phyloP scores from a whole-genome alignment of 2,113 vertebrate genomes.

The Genyomyrus donnyi region DNA sequence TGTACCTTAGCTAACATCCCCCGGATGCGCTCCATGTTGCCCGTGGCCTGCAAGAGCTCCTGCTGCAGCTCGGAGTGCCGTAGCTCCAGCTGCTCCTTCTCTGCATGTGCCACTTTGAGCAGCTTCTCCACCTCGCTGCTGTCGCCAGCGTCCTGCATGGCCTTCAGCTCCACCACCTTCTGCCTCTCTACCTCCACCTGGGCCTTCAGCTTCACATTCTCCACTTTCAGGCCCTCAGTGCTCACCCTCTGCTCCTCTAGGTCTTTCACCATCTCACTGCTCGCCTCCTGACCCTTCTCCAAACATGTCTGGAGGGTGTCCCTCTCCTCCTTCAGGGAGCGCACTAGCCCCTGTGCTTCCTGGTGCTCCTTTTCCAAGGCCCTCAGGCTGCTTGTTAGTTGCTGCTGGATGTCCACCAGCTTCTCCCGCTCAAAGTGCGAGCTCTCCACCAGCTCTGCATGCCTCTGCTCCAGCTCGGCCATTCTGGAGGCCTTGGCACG shows the following conservation, averaged over 20 bases:
- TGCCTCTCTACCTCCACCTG: constrained; percentile 78
- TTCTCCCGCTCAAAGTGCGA: constrained; percentile 87
- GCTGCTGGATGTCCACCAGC: constrained; percentile 88
- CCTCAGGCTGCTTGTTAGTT: constrained; percentile 80
- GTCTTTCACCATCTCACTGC: constrained; percentile 41
- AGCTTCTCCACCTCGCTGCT: constrained; percentile 68
- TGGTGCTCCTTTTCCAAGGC: constrained; percentile 83
- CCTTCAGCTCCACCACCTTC: constrained; percentile 64
- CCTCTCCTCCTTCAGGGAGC: constrained; percentile 69
- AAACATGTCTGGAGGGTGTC: constrained; percentile 63
- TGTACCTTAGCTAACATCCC: constrained; percentile 72
- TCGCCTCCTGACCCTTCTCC: constrained; percentile 60
- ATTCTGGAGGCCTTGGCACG: constrained; percentile 59
- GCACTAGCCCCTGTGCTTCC: constrained; percentile 63
- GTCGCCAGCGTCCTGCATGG: constrained; percentile 59
- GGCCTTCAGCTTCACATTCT: constrained; percentile 72
- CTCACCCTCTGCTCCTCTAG: constrained; percentile 64
- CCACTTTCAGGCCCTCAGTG: constrained; percentile 66
- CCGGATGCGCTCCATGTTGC: constrained; percentile 66
- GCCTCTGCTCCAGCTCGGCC: constrained; percentile 78
- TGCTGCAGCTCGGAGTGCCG: constrained; percentile 72
- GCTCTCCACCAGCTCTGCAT: constrained; percentile 76
- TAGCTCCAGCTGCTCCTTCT: constrained; percentile 74
- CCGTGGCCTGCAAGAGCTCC: constrained; percentile 70
- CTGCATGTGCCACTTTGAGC: constrained; percentile 67